Base-by-base conservation (phyloP, 2,797 vertebrate genomes). In the Sebastes variabilis region DNA sequence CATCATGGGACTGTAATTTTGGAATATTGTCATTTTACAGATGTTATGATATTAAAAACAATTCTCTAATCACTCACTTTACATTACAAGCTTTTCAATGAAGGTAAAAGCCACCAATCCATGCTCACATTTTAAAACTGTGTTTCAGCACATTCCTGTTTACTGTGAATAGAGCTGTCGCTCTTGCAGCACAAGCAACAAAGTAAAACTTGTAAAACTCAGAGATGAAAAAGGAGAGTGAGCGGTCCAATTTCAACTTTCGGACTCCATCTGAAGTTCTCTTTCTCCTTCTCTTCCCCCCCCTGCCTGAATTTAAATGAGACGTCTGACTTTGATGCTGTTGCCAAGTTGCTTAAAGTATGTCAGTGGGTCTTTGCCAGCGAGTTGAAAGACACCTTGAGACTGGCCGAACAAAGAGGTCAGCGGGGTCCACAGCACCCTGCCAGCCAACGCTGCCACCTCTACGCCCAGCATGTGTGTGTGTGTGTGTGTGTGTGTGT, bases 341-440 rank as follows among this genome's bases (percentile, higher is more conserved):
- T 86, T 91, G 91, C 89, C 90, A 84, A 90, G 90, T 92, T 91
- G 88, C 89, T 85, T 87, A 90, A 93, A 94, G 77, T 89, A 90
- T 92, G 93, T 93, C 92, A 93, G 88, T 86, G 89, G 92, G 89
- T 89, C 90, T 90, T 82, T 93, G 90, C 91, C 89, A 89, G 89
- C 14, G 52, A 80, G 78, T 87, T 90, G 89, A 94, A 93, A 92
- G 91, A 94, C 91, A 93, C 92, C 91, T 94, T 91, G 87, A 92
- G 90, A 89, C 85, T 72, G 79, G 81, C 80, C 62, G 72, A 88
- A 91, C 90, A 95, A 93, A 92, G 92, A 88, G 90, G 89, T 88
- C 77, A 88, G 83, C 27, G 20, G 91, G 88, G 87, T 83, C 84
- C 70, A 30, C 46, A 59, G 87, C 85, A 61, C 85, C 86, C 84